These are phyloP conservation scores for Bombylius major DNA, from an alignment of 2,888 invertebrate species.

Conservation along the genomic window DNA sequence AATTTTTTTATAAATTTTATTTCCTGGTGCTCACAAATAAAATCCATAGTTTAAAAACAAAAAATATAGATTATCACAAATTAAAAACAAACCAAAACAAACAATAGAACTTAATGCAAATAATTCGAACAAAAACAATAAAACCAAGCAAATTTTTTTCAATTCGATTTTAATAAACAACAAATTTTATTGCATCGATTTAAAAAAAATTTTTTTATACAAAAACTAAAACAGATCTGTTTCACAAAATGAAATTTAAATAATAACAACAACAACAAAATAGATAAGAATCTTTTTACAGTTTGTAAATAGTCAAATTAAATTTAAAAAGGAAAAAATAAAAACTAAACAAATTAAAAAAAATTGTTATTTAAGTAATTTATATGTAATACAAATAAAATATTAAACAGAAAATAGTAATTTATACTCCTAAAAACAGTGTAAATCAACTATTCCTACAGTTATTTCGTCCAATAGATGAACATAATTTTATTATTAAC, in stretches of 20 bases:
- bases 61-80: background rate
- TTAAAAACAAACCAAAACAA: background rate
- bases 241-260: background rate
- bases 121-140: too few relatives aligned
- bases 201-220: too few relatives aligned
- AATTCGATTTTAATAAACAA: too few relatives aligned
- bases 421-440: constrained; percentile 15
- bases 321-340: background rate
- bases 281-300: background rate
- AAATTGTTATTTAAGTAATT: background rate
- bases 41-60: background rate
- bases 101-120: background rate
- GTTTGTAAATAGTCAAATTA: background rate
- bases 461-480: constrained; percentile 15
- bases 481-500: background rate
- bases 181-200: too few relatives aligned
- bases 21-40: constrained; percentile 7
- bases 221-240: background rate
- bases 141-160: too few relatives aligned
- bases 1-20: constrained; percentile 8
- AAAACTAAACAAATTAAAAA: background rate
- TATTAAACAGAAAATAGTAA: background rate
- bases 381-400: background rate
- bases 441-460: constrained; percentile 13
- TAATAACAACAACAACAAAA: background rate